Conservation (phyloP, 2,113 vertebrate species). For the Hyaena hyaena region DNA sequence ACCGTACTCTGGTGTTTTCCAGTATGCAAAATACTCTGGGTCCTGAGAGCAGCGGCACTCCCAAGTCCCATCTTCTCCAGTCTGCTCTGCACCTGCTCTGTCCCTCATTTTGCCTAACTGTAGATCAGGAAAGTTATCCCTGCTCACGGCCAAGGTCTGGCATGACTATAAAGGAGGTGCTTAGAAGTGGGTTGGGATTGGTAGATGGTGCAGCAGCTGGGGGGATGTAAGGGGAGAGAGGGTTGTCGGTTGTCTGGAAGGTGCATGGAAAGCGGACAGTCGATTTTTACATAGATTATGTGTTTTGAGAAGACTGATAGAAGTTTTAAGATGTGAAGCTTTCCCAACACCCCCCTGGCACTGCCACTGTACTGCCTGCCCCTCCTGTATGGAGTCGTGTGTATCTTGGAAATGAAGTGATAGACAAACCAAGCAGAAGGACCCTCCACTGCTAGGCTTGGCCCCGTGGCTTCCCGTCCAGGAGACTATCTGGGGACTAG, state of each 20-base stretch:
- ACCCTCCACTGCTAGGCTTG: background rate
- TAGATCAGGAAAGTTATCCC: background rate
- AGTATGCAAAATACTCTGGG: background rate
- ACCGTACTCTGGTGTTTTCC: background rate
- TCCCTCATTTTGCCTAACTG: background rate
- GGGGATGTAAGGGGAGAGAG: too few relatives aligned
- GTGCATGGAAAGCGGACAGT: too few relatives aligned
- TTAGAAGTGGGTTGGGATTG: background rate
- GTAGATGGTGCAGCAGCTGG: background rate
- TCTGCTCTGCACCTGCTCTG: background rate
- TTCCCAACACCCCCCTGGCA: background rate
- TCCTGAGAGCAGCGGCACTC: accelerated
- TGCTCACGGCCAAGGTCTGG: background rate
- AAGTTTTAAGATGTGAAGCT: background rate
- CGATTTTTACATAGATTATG: background rate
- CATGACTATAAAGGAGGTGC: background rate
- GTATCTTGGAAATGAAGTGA: background rate
- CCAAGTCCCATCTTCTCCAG: background rate
- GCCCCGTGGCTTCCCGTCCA: background rate
- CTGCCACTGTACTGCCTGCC: background rate
- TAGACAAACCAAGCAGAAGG: too few relatives aligned
- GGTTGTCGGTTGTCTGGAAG: background rate
- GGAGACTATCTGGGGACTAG: background rate
- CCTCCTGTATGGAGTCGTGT: background rate
- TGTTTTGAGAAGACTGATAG: background rate